Evolutionary conservation across 1,140 invertebrate genomes (phyloP), one percentile per base, ranked within the genome.

Genomic region (Brachionus sp.): DNA sequence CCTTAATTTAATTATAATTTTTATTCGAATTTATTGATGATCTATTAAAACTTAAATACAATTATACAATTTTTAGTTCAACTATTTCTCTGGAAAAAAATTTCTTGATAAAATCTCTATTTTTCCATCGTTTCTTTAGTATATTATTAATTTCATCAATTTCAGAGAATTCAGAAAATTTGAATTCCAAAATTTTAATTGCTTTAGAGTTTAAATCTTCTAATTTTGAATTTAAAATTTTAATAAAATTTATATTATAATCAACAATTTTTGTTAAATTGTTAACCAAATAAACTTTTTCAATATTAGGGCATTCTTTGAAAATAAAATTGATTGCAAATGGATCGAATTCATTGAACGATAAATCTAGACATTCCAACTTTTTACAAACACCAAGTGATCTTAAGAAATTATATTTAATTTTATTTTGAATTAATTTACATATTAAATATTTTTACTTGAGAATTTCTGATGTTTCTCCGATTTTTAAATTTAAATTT

Each of bases 11-110:
- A 29, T 29, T 29, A 2, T 29, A 29, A 2, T 2, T 29, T 29
- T 29, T 29, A 29, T 29, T 29, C 29, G 29, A 29, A 29, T 29
- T 29, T 29, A 1, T 29, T 29, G 3, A 29, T 2, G 3, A 29
- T 2, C 29, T 29, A 29, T 29, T 29, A 29, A 29, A 1, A 29
- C 3, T 29, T 29, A 62, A 62, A 16, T 2, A 16, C 2, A n/a
- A 62, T 46, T 33, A 75, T 29, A 0, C 23, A 46, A 75, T 29
- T 23, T 13, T 25, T 10, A 75, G 23, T 42, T 75, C 70, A 9
- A 75, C 25, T 75, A 75, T 44, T 25, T 46, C 23, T 19, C 44
- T 75, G 0, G 70, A 84, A 68, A 77, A 23, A 73, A 66, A 66
- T 19, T 19, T 62, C 44, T 37, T 44, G 12, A 23, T 44, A 83